Conservation (phyloP, 2,888 invertebrate genomes). For the Chaetoderma sp. region DNA sequence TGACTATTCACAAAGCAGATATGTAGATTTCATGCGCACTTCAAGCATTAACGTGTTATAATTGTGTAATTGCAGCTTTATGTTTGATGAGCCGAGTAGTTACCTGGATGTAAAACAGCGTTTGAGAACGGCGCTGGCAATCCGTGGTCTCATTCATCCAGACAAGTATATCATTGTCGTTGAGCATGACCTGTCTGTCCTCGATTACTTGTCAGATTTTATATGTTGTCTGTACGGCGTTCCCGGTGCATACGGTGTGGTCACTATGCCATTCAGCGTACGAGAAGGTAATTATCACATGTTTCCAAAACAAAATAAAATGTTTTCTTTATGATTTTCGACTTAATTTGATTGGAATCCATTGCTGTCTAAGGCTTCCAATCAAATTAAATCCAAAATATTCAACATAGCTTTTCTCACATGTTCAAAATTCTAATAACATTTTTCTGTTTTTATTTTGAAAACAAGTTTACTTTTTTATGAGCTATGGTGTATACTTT, state of each 20-base stretch:
- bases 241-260: conserved; percentile 98
- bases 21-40: too few relatives aligned
- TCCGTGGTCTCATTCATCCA: conserved; percentile 89
- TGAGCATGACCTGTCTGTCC: conserved; percentile 97
- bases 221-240: conserved; percentile 98
- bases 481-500: too few relatives aligned
- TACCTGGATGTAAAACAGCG: conserved; percentile 99
- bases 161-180: conserved; percentile 99
- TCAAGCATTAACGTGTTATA: too few relatives aligned
- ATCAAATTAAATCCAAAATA: not conserved
- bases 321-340: not conserved
- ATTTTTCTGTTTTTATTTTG: too few relatives aligned
- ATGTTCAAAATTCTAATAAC: too few relatives aligned
- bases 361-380: not conserved
- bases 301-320: too few relatives aligned
- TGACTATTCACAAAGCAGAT: too few relatives aligned
- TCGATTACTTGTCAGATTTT: conserved; percentile 98
- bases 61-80: conserved; percentile 75
- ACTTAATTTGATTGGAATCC: not conserved
- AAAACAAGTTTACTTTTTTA: too few relatives aligned
- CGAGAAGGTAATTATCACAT: conserved; percentile 98
- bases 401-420: too few relatives aligned
- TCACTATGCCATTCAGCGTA: conserved; percentile 99
- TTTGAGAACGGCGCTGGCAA: conserved; percentile 89
- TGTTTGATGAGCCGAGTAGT: conserved; percentile 99